Percentiles rank a stretch among this genome's conserved stretches.
These are phyloP conservation scores for Monomorium pharaonis DNA, from an alignment of 1,140 invertebrate species.

Conservation along the genomic window DNA sequence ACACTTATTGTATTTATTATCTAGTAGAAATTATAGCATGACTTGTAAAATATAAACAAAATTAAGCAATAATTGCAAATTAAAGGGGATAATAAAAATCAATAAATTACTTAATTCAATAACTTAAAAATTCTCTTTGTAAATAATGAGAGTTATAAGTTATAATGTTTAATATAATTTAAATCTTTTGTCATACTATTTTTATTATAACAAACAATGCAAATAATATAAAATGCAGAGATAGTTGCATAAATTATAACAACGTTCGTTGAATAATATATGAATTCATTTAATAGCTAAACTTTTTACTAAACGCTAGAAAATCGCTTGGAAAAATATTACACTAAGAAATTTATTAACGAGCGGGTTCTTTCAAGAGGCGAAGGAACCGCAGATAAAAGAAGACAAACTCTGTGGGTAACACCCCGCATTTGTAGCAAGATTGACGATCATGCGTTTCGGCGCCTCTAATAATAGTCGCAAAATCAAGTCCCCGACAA, in stretches of 20 bases:
- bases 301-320: background rate
- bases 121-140: background rate
- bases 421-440: conserved; percentile 62
- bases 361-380: background rate
- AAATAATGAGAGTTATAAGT: background rate
- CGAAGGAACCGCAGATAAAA: conserved; percentile 26
- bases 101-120: background rate
- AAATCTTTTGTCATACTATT: background rate
- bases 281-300: background rate
- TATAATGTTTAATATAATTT: background rate
- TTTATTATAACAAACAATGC: background rate
- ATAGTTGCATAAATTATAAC: background rate
- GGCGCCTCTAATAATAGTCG: conserved; percentile 76
- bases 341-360: conserved; percentile 42
- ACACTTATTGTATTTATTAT: background rate
- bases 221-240: background rate
- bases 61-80: conserved; percentile 1
- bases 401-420: conserved; percentile 21
- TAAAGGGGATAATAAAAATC: background rate
- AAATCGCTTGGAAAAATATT: background rate
- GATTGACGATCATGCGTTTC: conserved; percentile 55
- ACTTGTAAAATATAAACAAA: background rate
- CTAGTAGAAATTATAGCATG: background rate
- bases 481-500: conserved; percentile 75
- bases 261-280: background rate